Evolutionary conservation across 2,113 vertebrate species (phyloP).

Genomic region (Campylomormyrus tamandua): DNA sequence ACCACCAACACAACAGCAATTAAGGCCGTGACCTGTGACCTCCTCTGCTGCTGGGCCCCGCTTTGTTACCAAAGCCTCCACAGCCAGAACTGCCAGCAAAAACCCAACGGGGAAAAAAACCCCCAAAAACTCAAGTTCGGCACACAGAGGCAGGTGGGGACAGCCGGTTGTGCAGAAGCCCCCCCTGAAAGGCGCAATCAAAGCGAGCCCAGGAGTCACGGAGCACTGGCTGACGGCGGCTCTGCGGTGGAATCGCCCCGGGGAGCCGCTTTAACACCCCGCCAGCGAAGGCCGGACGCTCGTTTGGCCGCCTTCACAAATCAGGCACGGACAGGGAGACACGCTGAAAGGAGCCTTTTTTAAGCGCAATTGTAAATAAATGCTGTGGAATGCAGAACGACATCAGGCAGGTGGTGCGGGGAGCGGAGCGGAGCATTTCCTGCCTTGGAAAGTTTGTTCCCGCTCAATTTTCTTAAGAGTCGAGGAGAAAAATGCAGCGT

Average conservation of each 20-base stretch:
- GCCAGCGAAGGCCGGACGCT: neutral
- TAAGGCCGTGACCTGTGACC: neutral
- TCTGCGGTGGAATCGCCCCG: neutral
- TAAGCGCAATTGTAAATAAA: neutral
- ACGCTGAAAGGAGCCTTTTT: neutral
- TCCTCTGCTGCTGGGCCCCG: neutral
- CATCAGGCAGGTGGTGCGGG: neutral
- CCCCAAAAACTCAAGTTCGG: neutral
- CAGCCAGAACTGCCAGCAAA: neutral
- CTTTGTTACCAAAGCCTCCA: neutral
- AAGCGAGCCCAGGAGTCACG: neutral
- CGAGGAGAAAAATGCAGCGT: neutral
- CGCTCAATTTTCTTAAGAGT: neutral
- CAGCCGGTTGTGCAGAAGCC: neutral
- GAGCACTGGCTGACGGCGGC: neutral
- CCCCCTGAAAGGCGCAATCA: neutral
- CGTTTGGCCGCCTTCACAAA: neutral
- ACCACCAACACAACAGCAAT: neutral
- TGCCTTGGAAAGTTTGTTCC: neutral
- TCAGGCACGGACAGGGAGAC: slow-evolving; percentile 26
- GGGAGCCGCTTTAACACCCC: neutral
- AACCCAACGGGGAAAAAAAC: neutral
- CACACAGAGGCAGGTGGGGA: neutral
- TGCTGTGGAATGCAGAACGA: neutral
- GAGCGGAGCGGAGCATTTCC: neutral